These are phyloP conservation scores for Ditula angustiorana DNA, from an alignment of 2,888 invertebrate genomes.

Conservation along the genomic window DNA sequence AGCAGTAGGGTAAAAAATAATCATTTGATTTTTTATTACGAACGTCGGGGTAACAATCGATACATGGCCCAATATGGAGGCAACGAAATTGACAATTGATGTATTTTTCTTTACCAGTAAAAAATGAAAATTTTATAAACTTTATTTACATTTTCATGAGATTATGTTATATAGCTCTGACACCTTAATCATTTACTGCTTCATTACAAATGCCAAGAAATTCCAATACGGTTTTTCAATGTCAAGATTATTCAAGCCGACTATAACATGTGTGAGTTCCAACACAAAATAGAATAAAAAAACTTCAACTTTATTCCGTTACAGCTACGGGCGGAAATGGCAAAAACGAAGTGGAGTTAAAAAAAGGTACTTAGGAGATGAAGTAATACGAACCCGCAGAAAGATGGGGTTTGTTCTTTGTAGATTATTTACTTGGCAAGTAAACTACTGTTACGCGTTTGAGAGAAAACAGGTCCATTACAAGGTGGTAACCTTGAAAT, in stretches of 20 bases:
- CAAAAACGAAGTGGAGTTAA: not conserved
- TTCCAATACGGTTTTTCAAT: too few species aligned
- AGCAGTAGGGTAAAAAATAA: too few species aligned
- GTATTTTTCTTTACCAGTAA: too few species aligned
- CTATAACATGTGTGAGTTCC: conserved; percentile 27
- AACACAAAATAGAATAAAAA: not conserved
- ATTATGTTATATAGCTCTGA: too few species aligned
- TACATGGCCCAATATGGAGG: too few species aligned
- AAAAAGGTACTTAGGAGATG: conserved; percentile 27
- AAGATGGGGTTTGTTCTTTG: conserved; percentile 20
- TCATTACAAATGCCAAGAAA: too few species aligned
- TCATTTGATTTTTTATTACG: too few species aligned
- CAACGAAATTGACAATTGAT: too few species aligned
- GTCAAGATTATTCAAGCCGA: conserved; percentile 31
- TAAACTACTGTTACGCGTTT: conserved; percentile 8
- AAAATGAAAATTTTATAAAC: too few species aligned
- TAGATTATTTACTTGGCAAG: conserved; percentile 12
- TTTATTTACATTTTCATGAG: too few species aligned
- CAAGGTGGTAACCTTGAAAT: not conserved
- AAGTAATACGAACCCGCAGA: conserved; percentile 29
- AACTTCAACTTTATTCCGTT: conserved; percentile 5
- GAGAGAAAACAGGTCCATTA: not conserved
- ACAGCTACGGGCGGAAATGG: conserved; percentile 1
- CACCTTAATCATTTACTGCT: too few species aligned
- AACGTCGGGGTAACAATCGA: too few species aligned